Base-by-base conservation (phyloP, 2,888 invertebrate species). In the Habrosyne pyritoides region DNA sequence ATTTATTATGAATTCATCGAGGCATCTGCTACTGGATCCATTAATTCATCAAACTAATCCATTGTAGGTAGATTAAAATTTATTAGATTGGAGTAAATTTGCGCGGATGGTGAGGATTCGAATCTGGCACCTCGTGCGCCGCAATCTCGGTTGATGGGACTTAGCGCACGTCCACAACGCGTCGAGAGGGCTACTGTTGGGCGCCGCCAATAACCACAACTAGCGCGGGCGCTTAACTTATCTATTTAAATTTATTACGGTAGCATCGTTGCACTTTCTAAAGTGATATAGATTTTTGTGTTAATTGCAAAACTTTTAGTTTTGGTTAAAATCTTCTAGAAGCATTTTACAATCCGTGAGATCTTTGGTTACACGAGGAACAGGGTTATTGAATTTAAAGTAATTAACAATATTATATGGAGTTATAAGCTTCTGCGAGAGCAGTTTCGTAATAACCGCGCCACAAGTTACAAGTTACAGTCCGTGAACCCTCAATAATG, bases 71-170 rank as follows among this genome's bases (percentile, higher is more conserved):
- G 60, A 71, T 73, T 63, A 73, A 68, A 67, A 74, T 67, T 70
- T 77, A 75, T 75, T 75, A 73, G 68, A 69, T 72, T 67, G 63
- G 57, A 66, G 71, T 73, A 67, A 70, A 72, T 73, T 71, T 64
- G 71, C 52, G 65, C 61, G 62, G 64, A 64, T 63, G 53, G 67
- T 63, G 62, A 71, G 65, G 28, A 50, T 50, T 73, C 69, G 68
- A 71, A 66, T 59, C 57, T 66, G 69, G 28, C 53, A 42, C 51
- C 36, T 53, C 10, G 24, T 26, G 18, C 50, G 46, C 26, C 46
- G 14, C 46, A 46, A 18, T 18, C 24, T n/a, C 47, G 42, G 21
- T 46, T 42, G 28, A 14, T 24, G 21, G 48, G 50, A 51, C 47
- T 33, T 30, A n/a, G n/a, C 28, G 12, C 26, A 14, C 14, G 49